Evolutionary conservation across 1,140 invertebrate species (phyloP), one percentile per base, ranked within the genome.

Genomic region (Heterodera schachtii): DNA sequence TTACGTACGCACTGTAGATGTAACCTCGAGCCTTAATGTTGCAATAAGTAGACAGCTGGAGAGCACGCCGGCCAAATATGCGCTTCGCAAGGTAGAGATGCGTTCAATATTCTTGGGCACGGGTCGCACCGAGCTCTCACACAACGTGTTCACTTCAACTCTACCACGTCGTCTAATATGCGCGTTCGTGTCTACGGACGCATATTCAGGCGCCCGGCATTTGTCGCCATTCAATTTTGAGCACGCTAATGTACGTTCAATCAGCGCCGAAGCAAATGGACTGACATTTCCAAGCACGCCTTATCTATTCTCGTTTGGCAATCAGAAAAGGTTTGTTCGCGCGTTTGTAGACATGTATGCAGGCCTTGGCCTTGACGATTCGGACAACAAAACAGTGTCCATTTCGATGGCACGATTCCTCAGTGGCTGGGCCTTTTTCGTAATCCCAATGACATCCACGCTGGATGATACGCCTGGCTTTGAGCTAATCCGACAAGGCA

Each of bases 271-370:
- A n/a, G 74, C 57, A 57, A 83, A 75, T 3, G 82, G 82, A 6
- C n/a, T 85, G 19, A 52, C 74, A 13, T 83, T 76, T 21, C 82
- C 82, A 9, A 16, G 49, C 19, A 21, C 73, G 2, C 73, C 82
- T 3, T 83, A 83, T 46, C 21, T 41, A 31, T 19, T 83, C 7
- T 52, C 74, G 11, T 83, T 71, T 75, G 13, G 57, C 57, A 8
- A 16, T 9, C 49, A 84, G 31, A n/a, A 43, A 6, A 73, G 21
- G 8, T 83, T 31, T 64, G 70, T 69, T 13, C 82, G 82, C 11
- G 82, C 82, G 0, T 83, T 81, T 78, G 70, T 83, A 11, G 82
- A 83, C 66, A 84, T 85, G 83, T 73, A 84, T 47, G 21, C 31
- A 3, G 52, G 64, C 5, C 49, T 75, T n/a, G 82, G 52, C 9